A percentile compares a stretch with the other conserved stretches of the same genome.
Conservation (phyloP, 2,888 invertebrate genomes). For the Dicyrtoma fusca region DNA sequence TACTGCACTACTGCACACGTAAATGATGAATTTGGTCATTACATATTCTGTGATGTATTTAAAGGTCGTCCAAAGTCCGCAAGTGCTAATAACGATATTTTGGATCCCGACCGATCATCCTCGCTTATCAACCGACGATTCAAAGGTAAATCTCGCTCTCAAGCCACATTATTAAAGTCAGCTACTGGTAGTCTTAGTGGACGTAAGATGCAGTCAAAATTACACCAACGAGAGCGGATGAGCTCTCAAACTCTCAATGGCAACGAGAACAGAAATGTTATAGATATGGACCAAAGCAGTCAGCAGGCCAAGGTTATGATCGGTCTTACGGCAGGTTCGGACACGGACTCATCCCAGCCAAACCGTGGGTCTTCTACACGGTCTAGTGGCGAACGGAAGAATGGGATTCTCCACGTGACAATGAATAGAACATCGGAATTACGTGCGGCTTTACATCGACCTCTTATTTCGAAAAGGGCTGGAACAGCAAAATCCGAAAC, state of each 20-base stretch:
- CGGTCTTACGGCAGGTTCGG: background rate
- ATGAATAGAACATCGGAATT: slow-evolving; percentile 31
- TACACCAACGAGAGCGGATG: background rate
- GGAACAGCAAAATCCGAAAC: slow-evolving; percentile 17
- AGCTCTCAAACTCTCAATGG: background rate
- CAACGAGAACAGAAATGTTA: background rate
- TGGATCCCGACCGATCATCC: background rate
- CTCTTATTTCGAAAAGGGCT: slow-evolving; percentile 3
- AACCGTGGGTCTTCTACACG: background rate
- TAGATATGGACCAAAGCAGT: background rate
- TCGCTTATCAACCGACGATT: background rate
- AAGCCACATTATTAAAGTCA: slow-evolving; percentile 1
- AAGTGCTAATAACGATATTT: slow-evolving; percentile 10
- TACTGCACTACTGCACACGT: too few relatives aligned
- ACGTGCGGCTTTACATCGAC: slow-evolving; percentile 14
- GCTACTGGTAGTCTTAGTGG: background rate
- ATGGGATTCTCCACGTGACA: slow-evolving; percentile 3
- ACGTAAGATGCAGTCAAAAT: slow-evolving; percentile 1
- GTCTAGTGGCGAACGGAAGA: background rate
- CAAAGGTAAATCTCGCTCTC: slow-evolving; percentile 22
- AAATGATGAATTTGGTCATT: too few relatives aligned
- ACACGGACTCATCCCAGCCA: background rate
- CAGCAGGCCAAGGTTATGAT: background rate
- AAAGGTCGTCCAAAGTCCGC: slow-evolving; percentile 19
- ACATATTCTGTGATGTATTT: too few relatives aligned